Conservation (phyloP, 30 jellyfish, hydroid and myxozoan species). For the Aurelia sp. region DNA sequence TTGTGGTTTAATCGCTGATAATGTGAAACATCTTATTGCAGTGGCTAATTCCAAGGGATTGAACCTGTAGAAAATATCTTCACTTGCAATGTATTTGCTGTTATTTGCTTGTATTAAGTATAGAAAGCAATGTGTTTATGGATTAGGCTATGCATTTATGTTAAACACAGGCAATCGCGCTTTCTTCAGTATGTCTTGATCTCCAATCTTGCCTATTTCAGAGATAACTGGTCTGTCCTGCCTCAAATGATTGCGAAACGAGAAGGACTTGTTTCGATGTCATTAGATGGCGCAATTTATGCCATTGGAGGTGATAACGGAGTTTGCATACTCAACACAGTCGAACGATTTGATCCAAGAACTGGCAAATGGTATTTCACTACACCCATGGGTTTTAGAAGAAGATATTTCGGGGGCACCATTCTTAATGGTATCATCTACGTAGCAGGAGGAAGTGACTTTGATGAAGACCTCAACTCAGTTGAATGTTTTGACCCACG, state of each 20-base stretch:
- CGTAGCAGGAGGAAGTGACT: constrained; percentile 79
- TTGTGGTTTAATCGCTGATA: too few relatives aligned
- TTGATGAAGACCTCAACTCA: constrained; percentile 69
- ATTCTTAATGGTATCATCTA: constrained; percentile 51
- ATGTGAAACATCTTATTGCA: too few relatives aligned
- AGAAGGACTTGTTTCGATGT: constrained; percentile 72
- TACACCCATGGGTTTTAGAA: constrained; percentile 74
- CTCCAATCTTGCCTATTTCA: background rate
- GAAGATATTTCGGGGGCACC: constrained; percentile 81
- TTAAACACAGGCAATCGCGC: too few relatives aligned
- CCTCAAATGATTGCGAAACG: constrained; percentile 71
- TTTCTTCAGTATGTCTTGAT: too few relatives aligned
- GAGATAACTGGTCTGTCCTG: constrained; percentile 74
- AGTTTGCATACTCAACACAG: constrained; percentile 71
- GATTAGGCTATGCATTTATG: too few relatives aligned
- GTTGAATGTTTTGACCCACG: constrained; percentile 78
- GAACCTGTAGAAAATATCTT: too few relatives aligned
- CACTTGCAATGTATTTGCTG: too few relatives aligned
- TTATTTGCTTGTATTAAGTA: too few relatives aligned
- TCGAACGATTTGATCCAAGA: constrained; percentile 79
- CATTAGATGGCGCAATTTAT: constrained; percentile 68
- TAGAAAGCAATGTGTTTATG: too few relatives aligned
- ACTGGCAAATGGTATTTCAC: constrained; percentile 76
- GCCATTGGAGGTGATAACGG: constrained; percentile 90
- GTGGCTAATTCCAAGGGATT: too few relatives aligned